Conservation (phyloP, 2,113 vertebrate genomes). For the Dendropsophus ebraccatus region DNA sequence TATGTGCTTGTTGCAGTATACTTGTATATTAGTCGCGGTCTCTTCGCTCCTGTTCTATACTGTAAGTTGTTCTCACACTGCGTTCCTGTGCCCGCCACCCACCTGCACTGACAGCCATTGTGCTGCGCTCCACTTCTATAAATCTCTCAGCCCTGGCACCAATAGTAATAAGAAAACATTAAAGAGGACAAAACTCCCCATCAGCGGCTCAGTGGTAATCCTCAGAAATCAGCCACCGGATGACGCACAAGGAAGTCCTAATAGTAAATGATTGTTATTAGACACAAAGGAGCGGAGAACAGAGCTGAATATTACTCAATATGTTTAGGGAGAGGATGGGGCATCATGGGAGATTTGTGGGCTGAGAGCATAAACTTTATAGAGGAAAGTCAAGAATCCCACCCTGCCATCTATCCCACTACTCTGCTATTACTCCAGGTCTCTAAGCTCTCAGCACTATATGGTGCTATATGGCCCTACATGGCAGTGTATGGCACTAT, state of each 20-base stretch:
- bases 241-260: constrained; percentile 43
- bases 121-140: background rate
- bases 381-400: background rate
- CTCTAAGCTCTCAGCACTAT: no score
- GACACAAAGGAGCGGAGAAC: background rate
- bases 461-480: no score
- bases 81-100: constrained; percentile 46
- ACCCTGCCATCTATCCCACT: no score
- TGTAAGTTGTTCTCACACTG: constrained; percentile 45
- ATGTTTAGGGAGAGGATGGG: background rate
- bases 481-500: no score
- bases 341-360: background rate
- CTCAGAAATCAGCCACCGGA: background rate
- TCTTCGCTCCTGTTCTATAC: constrained; percentile 17
- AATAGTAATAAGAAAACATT: constrained; percentile 19
- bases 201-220: constrained; percentile 16
- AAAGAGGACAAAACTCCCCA: constrained; percentile 33
- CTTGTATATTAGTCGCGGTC: background rate
- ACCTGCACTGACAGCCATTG: constrained; percentile 48
- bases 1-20: background rate
- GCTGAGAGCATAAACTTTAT: background rate
- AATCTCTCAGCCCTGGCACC: constrained; percentile 26
- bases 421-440: no score
- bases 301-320: background rate
- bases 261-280: constrained; percentile 4